These are phyloP conservation scores for Oncorhynchus tshawytscha DNA, from an alignment of 2,113 vertebrate genomes.

Conservation along the genomic window DNA sequence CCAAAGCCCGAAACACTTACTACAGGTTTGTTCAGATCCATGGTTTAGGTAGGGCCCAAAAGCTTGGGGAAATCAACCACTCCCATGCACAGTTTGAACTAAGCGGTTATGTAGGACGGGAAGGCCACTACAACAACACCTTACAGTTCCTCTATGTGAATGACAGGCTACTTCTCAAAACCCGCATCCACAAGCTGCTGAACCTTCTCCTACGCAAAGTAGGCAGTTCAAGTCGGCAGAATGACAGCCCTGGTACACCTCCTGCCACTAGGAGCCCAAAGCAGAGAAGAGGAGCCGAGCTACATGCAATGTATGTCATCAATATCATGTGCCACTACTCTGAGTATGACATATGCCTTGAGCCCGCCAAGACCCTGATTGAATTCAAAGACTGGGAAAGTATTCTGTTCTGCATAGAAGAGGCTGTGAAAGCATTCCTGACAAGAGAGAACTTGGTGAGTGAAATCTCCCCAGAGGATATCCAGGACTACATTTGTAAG, in stretches of 20 bases:
- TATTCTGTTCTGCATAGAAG: conserved; percentile 81
- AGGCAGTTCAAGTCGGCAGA: conserved; percentile 76
- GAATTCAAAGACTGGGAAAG: conserved; percentile 93
- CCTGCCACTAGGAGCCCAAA: conserved; percentile 71
- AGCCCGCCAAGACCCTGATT: conserved; percentile 91
- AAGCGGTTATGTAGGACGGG: conserved; percentile 82
- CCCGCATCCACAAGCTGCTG: conserved; percentile 89
- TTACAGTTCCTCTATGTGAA: conserved; percentile 94
- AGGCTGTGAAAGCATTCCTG: conserved; percentile 86
- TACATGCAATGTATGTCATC: conserved; percentile 84
- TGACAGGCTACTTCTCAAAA: conserved; percentile 86
- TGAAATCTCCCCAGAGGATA: conserved; percentile 76
- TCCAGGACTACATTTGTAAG: conserved; percentile 66
- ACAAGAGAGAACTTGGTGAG: conserved; percentile 81
- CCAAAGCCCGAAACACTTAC: conserved; percentile 81
- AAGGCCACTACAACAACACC: conserved; percentile 91
- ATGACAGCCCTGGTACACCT: conserved; percentile 53
- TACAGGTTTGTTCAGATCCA: conserved; percentile 94
- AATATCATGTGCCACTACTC: conserved; percentile 83
- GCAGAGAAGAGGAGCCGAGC: conserved; percentile 75
- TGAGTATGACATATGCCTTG: conserved; percentile 91
- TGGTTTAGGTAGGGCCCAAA: conserved; percentile 79
- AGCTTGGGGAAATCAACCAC: conserved; percentile 81
- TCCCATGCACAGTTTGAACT: conserved; percentile 77
- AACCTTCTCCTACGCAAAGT: conserved; percentile 84